A percentile compares a stretch with the other conserved stretches of the same genome.
These are phyloP conservation scores for Cirrhinus molitorella DNA, from an alignment of 2,797 vertebrate species.

Conservation along the genomic window DNA sequence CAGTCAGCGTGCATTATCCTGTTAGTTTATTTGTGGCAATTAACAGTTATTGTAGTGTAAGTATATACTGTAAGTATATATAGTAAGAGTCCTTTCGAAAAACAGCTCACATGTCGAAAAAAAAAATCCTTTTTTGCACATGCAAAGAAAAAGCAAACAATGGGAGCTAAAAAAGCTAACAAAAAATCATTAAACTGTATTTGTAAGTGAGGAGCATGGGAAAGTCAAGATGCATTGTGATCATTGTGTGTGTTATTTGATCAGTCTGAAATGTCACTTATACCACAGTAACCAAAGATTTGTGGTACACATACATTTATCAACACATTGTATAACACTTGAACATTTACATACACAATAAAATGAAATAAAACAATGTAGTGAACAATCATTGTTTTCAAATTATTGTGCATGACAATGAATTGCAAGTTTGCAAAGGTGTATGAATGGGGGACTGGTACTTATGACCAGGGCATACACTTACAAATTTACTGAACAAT, in stretches of 20 bases:
- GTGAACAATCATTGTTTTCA: neutral
- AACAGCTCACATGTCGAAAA: neutral
- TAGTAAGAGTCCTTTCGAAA: neutral
- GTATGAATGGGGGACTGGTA: no score
- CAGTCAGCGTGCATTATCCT: neutral
- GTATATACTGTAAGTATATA: neutral
- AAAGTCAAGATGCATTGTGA: conserved; percentile 19
- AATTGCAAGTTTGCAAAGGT: neutral
- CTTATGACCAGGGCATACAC: no score
- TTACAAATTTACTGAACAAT: neutral
- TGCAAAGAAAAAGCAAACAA: conserved; percentile 3
- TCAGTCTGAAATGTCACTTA: conserved; percentile 25
- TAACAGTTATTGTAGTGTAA: neutral
- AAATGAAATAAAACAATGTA: conserved; percentile 7
- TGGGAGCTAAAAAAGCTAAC: neutral
- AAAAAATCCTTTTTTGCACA: no score
- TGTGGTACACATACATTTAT: neutral
- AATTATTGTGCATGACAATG: neutral
- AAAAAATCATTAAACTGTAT: neutral
- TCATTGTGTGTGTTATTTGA: conserved; percentile 21
- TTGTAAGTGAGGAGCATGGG: conserved; percentile 41
- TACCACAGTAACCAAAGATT: neutral
- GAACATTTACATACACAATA: neutral
- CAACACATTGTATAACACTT: neutral
- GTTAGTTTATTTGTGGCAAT: neutral